Base-by-base conservation (phyloP, 2,797 vertebrate genomes). In the Oreochromis grahami region DNA sequence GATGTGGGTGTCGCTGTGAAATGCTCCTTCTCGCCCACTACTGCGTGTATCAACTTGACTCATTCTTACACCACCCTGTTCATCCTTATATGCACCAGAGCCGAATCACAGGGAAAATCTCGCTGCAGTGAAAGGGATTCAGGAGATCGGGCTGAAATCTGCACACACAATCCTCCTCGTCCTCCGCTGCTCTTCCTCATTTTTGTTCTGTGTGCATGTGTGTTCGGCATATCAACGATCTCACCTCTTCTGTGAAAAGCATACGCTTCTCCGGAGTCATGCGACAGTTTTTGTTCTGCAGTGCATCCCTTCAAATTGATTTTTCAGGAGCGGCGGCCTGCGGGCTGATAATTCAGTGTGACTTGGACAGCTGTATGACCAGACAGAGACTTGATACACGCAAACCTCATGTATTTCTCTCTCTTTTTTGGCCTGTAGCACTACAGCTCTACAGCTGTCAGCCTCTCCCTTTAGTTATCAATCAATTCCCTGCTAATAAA, bases 31-130 rank as follows among this genome's bases (percentile, higher is more conserved):
- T 86, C 88, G 78, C 92, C 92, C 91, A 94, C 93, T 80, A 76
- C 79, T 63, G 86, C 79, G n/a, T 82, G 72, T 77, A 88, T 68
- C 83, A 86, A 81, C 92, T 91, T 94, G 94, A 95, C 90, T 95
- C 94, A 94, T 90, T 91, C 87, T 91, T 80, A 85, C 89, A 88
- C 68, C 60, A 2, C 81, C 84, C 82, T 89, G 78, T 87, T 90
- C 84, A 84, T 88, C 5, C 81, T 77, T 60, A 26, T 86, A 72
- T 65, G 60, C 80, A 81, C 41, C 3, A 32, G 29, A 83, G 77
- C 86, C 45, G 43, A 53, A 83, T 74, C 8, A 11, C 52, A 14
- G 15, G 63, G 76, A 83, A 86, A 77, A 81, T 36, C 81, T 80
- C 6, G 4, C 79, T 41, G 76, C 80, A 38, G 81, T 53, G 56